Evolutionary conservation across 2,888 invertebrate genomes (phyloP).

Genomic region (Plebejus melissa): DNA sequence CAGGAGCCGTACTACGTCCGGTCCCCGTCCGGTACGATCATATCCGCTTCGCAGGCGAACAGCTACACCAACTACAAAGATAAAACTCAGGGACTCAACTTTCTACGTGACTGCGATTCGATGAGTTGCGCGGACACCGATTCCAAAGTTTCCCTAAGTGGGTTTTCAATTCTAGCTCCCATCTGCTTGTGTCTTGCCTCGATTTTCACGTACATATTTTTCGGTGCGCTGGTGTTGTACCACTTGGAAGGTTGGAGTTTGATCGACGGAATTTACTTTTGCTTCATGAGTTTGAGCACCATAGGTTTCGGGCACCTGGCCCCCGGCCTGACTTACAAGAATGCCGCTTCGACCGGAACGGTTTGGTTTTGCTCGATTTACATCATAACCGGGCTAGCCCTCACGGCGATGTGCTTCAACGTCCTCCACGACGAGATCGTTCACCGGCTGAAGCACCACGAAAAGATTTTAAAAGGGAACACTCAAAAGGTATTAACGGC

Average conservation of each 20-base stretch:
- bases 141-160: constrained; percentile 83
- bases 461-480: constrained; percentile 60
- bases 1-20: constrained; percentile 86
- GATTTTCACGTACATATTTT: constrained; percentile 93
- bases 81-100: constrained; percentile 63
- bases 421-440: constrained; percentile 93
- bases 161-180: constrained; percentile 91
- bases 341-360: constrained; percentile 80
- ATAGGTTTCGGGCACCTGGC: constrained; percentile 94
- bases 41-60: constrained; percentile 74
- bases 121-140: constrained; percentile 83
- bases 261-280: constrained; percentile 95
- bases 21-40: constrained; percentile 74
- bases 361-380: constrained; percentile 88
- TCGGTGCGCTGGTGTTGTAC: constrained; percentile 93
- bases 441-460: constrained; percentile 84
- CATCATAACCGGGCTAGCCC: constrained; percentile 27
- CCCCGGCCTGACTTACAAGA: constrained; percentile 81
- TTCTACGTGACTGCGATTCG: constrained; percentile 73
- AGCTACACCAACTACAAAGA: constrained; percentile 66
- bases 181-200: constrained; percentile 92
- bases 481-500: constrained; percentile 66
- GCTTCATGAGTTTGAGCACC: constrained; percentile 96
- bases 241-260: constrained; percentile 96
- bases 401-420: constrained; percentile 60